phyloP scores from a whole-genome alignment of 2,797 vertebrate species.

The Spinus olivaceus region DNA sequence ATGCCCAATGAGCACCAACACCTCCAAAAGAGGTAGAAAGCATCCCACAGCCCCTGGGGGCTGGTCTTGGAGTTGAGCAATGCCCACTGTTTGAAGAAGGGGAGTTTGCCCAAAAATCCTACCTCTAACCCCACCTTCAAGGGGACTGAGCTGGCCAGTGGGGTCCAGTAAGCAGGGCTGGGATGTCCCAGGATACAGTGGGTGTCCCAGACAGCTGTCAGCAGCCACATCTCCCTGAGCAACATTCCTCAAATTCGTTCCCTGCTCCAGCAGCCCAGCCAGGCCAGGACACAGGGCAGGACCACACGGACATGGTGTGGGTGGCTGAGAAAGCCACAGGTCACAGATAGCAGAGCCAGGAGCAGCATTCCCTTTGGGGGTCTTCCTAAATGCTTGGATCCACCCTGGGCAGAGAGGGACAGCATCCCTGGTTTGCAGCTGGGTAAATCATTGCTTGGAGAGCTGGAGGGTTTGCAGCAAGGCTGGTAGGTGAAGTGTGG shows the following conservation, averaged over 20 bases:
- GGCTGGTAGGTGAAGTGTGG: neutral
- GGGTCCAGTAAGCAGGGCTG: neutral
- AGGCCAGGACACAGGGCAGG: neutral
- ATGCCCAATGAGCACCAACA: neutral
- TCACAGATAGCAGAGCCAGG: neutral
- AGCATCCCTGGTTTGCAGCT: neutral
- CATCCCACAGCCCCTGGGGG: neutral
- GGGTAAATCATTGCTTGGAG: neutral
- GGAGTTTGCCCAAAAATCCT: neutral
- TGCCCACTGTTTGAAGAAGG: accelerated
- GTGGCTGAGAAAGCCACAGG: neutral
- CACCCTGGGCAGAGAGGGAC: neutral
- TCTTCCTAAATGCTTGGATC: neutral
- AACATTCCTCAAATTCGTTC: constrained; percentile 15
- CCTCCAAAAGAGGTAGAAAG: neutral
- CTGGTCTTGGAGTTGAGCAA: neutral
- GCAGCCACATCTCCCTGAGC: neutral
- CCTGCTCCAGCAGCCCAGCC: neutral
- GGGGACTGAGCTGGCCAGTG: neutral
- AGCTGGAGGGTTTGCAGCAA: neutral
- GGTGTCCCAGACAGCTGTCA: neutral
- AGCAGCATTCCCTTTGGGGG: neutral
- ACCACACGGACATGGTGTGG: accelerated
- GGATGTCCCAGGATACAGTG: neutral
- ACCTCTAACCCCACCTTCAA: neutral